Evolutionary conservation across 2,113 vertebrate species (phyloP), one percentile per base, ranked within the genome.

Genomic region (Salminus brasiliensis): DNA sequence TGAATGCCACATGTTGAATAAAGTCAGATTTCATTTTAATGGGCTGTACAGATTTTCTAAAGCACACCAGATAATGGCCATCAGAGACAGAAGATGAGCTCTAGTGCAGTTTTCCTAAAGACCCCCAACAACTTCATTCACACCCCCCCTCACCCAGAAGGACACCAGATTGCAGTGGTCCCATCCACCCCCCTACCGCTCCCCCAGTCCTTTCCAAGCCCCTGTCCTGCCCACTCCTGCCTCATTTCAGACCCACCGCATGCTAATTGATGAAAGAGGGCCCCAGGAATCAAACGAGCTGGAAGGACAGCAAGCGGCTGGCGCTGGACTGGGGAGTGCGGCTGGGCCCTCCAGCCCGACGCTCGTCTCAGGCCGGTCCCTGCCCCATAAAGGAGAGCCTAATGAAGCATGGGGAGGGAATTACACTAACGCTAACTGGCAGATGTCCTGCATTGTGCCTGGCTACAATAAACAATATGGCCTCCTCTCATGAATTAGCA

Each of bases 241-340:
- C 87, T 49, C 82, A 81, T 77, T 81, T 85, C 45, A 94, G 94
- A 95, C 93, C 93, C 91, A 92, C 94, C 92, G 88, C 94, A 91
- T 92, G 90, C 93, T 94, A 93, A 96, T 94, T 94, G 95, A 96
- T 95, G 94, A 95, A 91, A 93, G 92, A 72, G 87, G n/a, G 93
- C 94, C 92, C 85, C 93, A 89, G 89, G 88, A 92, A 94, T 95
- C 92, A 96, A 97, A 94, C 96, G 94, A 94, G 93, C 94, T 96
- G 95, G 95, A 97, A 97, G 95, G 91, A 95, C 94, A 95, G 96
- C 90, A 93, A 95, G 94, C 94, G 89, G 93, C 92, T 85, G 83
- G 88, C 90, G 92, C 93, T 92, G 90, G 89, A 91, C 88, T 88
- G 83, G 87, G 93, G 91, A 95, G 91, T 92, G 91, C 90, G 91